Conservation (phyloP, 2,888 invertebrate species). For the Athalia cordata region DNA sequence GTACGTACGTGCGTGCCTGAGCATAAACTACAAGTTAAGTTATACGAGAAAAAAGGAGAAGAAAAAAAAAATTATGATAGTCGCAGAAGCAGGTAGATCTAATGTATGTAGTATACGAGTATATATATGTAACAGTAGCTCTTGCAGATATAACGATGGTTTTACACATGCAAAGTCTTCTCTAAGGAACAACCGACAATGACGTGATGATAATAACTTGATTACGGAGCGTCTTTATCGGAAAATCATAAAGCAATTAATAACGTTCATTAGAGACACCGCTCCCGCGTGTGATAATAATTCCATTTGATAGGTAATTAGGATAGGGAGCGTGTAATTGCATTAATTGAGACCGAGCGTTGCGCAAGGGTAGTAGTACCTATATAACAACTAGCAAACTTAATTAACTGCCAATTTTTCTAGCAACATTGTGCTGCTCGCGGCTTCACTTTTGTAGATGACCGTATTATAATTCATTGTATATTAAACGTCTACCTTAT, state of each 20-base stretch:
- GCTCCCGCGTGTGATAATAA: slow-evolving; percentile 59
- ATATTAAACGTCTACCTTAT: background rate
- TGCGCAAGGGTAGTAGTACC: slow-evolving; percentile 60
- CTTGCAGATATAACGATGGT: background rate
- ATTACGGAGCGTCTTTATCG: slow-evolving; percentile 68
- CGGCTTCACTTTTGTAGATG: background rate
- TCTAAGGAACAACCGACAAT: slow-evolving; percentile 45
- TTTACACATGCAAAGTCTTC: background rate
- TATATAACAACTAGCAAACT: slow-evolving; percentile 3
- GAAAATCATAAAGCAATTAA: slow-evolving; percentile 73
- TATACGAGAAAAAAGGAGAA: background rate
- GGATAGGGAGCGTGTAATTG: slow-evolving; percentile 67
- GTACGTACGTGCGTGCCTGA: slow-evolving; percentile 34
- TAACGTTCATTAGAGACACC: slow-evolving; percentile 69
- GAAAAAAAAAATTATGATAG: background rate
- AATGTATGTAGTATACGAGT: background rate
- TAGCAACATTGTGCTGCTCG: slow-evolving; percentile 13
- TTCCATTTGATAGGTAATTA: slow-evolving; percentile 71
- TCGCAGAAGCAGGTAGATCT: background rate
- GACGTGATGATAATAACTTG: slow-evolving; percentile 68
- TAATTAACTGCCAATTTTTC: slow-evolving; percentile 43
- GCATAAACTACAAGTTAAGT: background rate
- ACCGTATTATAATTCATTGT: slow-evolving; percentile 2
- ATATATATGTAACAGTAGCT: background rate
- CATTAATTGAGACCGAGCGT: slow-evolving; percentile 66